phyloP scores from a whole-genome alignment of 2,888 invertebrate genomes.

The Ichneumoninae sp. region DNA sequence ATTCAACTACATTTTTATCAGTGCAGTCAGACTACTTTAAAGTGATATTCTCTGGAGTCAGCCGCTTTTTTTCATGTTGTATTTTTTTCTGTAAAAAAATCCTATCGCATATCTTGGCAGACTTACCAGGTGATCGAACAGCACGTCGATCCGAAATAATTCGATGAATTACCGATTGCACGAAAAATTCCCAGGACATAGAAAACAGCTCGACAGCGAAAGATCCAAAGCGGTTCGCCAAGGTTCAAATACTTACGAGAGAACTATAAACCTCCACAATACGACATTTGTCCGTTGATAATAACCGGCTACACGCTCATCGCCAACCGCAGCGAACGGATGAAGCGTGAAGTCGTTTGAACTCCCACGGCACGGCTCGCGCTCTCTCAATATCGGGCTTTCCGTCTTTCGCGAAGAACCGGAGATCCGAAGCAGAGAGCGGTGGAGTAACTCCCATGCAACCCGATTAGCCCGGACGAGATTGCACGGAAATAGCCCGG shows the following conservation, averaged over 20 bases:
- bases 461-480: conserved; percentile 78
- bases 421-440: conserved; percentile 51
- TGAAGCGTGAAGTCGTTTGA: conserved; percentile 14
- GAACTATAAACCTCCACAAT: not conserved
- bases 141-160: not conserved
- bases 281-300: not conserved
- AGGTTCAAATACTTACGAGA: not conserved
- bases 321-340: not conserved
- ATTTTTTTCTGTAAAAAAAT: too few species aligned
- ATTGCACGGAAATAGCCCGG: conserved; percentile 80
- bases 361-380: conserved; percentile 1
- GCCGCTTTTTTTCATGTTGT: too few species aligned
- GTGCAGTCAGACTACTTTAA: too few species aligned
- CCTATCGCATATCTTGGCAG: too few species aligned
- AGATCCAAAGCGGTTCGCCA: not conserved
- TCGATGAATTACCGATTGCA: not conserved
- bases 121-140: not conserved
- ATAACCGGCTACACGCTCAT: not conserved
- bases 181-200: not conserved
- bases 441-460: conserved; percentile 61
- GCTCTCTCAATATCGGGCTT: conserved; percentile 46
- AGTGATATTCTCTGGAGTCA: too few species aligned
- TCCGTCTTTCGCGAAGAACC: conserved; percentile 55
- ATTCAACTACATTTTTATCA: too few species aligned
- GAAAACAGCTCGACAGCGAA: not conserved